Conservation (phyloP, 2,797 vertebrate genomes). For the Antennarius maculatus region DNA sequence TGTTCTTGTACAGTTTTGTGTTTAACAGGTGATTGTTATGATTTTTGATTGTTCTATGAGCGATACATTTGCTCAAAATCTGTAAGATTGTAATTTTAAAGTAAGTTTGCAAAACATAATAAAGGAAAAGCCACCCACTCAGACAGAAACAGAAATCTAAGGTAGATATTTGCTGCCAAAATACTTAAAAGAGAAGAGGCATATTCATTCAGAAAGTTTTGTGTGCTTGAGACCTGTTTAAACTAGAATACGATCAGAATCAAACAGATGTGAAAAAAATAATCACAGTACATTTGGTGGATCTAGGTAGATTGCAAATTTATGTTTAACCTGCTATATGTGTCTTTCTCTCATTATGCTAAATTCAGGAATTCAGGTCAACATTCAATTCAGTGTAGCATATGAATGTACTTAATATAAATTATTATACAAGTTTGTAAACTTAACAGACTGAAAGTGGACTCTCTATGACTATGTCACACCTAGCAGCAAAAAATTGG, state of each 20-base stretch:
- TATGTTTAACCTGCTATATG: background rate
- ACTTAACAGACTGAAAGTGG: too few species aligned
- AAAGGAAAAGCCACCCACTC: background rate
- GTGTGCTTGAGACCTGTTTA: constrained; percentile 11
- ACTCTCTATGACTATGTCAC: too few species aligned
- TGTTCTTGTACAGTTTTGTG: too few species aligned
- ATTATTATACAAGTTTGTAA: too few species aligned
- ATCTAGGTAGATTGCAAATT: background rate
- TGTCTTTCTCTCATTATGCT: background rate
- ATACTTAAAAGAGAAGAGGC: constrained; percentile 8
- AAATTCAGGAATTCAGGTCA: background rate
- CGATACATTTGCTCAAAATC: background rate
- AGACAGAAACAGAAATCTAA: background rate
- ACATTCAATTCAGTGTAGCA: background rate
- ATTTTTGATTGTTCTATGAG: background rate
- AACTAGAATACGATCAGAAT: constrained; percentile 16
- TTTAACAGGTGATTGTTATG: background rate
- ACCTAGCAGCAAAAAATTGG: too few species aligned
- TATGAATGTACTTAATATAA: background rate
- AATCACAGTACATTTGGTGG: background rate
- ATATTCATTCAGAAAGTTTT: constrained; percentile 13
- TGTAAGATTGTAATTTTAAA: background rate
- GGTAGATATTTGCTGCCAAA: constrained; percentile 16
- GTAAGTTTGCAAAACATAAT: background rate
- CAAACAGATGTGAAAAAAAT: constrained; percentile 6